Conservation (phyloP, 2,797 vertebrate species). For the Danio choprae region DNA sequence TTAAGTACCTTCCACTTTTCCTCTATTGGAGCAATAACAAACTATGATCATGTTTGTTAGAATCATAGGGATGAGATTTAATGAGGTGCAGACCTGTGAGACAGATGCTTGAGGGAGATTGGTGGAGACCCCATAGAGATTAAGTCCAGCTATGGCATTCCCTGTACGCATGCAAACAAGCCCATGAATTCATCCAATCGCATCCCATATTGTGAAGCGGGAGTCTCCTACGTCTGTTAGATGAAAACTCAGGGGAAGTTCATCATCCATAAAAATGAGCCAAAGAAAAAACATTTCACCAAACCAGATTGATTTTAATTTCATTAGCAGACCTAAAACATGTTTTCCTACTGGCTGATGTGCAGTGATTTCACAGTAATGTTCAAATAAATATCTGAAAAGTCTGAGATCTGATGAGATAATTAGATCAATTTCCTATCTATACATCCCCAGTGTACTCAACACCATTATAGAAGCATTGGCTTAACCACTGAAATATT, state of each 20-base stretch:
- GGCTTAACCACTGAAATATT: conserved; percentile 25
- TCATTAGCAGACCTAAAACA: conserved; percentile 49
- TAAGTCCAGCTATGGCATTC: conserved; percentile 34
- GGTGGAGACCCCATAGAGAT: conserved; percentile 55
- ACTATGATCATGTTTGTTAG: conserved; percentile 45
- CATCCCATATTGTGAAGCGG: conserved; percentile 27
- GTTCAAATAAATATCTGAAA: conserved; percentile 17
- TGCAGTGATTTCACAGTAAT: conserved; percentile 18
- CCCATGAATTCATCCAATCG: conserved; percentile 54
- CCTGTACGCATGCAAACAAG: conserved; percentile 56
- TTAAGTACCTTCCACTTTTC: conserved; percentile 29
- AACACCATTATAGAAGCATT: conserved; percentile 8
- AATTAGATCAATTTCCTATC: conserved; percentile 43
- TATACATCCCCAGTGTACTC: background rate
- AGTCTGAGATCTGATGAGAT: conserved; percentile 40
- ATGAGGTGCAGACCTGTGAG: conserved; percentile 53
- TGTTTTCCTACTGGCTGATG: background rate
- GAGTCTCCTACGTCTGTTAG: conserved; percentile 10
- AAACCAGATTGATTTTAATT: conserved; percentile 39
- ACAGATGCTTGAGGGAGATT: conserved; percentile 57
- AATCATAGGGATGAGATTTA: conserved; percentile 51
- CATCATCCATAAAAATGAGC: background rate
- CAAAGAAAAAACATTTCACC: conserved; percentile 20
- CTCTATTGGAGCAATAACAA: conserved; percentile 39
- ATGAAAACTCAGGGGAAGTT: conserved; percentile 53